phyloP scores from a whole-genome alignment of 2,797 vertebrate genomes.

The Bucorvus abyssinicus region DNA sequence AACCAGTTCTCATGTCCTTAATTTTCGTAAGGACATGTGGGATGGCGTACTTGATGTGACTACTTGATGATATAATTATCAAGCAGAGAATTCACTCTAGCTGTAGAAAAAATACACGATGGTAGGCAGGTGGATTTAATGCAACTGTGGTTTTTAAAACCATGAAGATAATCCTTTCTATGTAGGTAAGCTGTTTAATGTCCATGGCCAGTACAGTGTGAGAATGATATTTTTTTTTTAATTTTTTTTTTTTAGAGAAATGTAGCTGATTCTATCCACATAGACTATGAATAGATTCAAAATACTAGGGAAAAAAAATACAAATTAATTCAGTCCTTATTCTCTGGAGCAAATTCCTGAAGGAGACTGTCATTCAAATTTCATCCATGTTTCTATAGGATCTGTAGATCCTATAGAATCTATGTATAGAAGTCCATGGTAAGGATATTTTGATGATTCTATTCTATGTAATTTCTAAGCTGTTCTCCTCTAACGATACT shows the following conservation, averaged over 20 bases:
- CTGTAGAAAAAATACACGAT: background rate
- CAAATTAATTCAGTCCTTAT: background rate
- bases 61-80: slow-evolving; percentile 17
- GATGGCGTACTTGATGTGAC: background rate
- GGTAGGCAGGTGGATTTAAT: background rate
- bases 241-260: background rate
- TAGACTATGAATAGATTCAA: background rate
- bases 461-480: background rate
- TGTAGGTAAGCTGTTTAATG: slow-evolving; percentile 2
- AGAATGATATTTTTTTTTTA: background rate
- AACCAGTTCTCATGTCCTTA: background rate
- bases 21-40: background rate
- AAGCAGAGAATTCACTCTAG: background rate
- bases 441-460: background rate
- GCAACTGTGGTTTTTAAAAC: background rate
- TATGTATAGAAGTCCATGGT: background rate
- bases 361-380: background rate
- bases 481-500: background rate
- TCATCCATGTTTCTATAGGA: background rate
- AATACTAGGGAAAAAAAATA: background rate
- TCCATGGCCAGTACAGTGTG: background rate
- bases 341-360: background rate
- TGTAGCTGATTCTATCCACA: background rate
- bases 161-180: background rate
- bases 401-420: background rate